Evolutionary conservation across 2,113 vertebrate genomes (phyloP).

Genomic region (Microtus ochrogaster): DNA sequence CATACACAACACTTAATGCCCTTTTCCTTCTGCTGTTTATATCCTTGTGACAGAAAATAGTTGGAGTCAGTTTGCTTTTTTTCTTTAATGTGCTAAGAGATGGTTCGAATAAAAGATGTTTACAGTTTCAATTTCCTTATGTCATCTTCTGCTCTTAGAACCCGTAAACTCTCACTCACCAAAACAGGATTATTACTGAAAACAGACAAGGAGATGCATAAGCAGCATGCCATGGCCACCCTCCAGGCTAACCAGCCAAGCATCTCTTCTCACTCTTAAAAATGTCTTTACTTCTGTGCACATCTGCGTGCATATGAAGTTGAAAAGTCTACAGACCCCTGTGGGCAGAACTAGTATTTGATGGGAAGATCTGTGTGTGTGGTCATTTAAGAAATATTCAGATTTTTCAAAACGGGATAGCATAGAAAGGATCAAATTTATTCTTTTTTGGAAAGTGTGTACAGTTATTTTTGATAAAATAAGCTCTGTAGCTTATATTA

Average conservation of each 20-base stretch:
- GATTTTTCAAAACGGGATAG: conserved; percentile 14
- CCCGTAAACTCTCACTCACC: conserved; percentile 49
- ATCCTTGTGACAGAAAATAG: conserved; percentile 16
- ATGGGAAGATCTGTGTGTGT: conserved; percentile 11
- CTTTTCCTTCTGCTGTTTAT: neutral
- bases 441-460: conserved; percentile 9
- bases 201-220: conserved; percentile 18
- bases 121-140: conserved; percentile 68
- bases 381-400: neutral
- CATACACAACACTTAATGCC: neutral
- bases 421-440: conserved; percentile 9
- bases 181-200: conserved; percentile 55
- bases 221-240: neutral
- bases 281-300: neutral
- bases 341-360: conserved; percentile 12
- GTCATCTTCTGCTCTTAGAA: conserved; percentile 57
- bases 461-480: neutral
- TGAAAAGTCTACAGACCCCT: neutral
- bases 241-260: neutral
- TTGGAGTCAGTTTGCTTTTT: conserved; percentile 31
- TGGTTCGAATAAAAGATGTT: conserved; percentile 64
- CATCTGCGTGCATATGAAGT: neutral
- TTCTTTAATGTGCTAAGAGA: conserved; percentile 5
- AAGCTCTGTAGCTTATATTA: neutral
- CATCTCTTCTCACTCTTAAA: conserved; percentile 29